Evolutionary conservation across 2,888 invertebrate genomes (phyloP).

Genomic region (Elmis aenea): DNA sequence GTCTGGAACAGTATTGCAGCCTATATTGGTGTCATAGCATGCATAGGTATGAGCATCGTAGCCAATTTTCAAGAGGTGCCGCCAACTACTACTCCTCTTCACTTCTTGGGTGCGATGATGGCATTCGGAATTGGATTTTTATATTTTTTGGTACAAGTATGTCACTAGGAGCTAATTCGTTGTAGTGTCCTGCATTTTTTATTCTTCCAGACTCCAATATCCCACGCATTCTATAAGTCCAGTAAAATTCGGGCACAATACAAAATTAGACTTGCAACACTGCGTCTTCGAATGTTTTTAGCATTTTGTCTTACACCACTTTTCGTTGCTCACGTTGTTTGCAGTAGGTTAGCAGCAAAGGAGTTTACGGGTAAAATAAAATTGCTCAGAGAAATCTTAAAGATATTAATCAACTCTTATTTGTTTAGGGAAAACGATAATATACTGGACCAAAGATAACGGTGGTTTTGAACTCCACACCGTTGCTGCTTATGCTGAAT

Average conservation of each 20-base stretch:
- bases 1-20: conserved; percentile 4
- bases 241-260: neutral
- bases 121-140: conserved; percentile 73
- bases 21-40: conserved; percentile 41
- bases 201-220: conserved; percentile 6
- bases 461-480: conserved; percentile 17
- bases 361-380: conserved; percentile 10
- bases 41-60: conserved; percentile 63
- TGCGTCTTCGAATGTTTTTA: conserved; percentile 4
- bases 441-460: conserved; percentile 23
- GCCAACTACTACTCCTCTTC: too few species aligned
- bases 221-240: neutral
- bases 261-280: conserved; percentile 1
- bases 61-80: conserved; percentile 72
- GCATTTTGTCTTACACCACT: conserved; percentile 5
- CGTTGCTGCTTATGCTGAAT: conserved; percentile 18
- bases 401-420: too few species aligned
- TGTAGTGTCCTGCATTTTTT: too few species aligned
- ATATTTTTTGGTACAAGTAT: conserved; percentile 77
- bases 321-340: conserved; percentile 1
- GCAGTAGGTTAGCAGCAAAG: neutral
- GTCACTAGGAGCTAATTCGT: too few species aligned
- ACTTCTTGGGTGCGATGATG: conserved; percentile 63
- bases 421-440: conserved; percentile 2
- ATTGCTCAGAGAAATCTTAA: too few species aligned